Conservation (phyloP, 2,113 vertebrate species). For the Neopipo cinnamomea region DNA sequence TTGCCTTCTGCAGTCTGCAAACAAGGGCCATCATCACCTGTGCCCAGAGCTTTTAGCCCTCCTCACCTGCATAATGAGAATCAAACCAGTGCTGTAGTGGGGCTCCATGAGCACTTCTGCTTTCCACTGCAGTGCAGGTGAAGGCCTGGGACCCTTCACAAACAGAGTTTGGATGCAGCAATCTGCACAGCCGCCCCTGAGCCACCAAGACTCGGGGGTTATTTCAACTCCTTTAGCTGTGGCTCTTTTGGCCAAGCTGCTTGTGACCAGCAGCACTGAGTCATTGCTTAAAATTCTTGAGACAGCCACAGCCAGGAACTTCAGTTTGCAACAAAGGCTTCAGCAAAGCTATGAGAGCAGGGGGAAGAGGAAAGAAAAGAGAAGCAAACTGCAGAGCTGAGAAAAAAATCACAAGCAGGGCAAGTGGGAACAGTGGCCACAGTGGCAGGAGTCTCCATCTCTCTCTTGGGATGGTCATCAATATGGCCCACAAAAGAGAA, state of each 20-base stretch:
- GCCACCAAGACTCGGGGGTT: neutral
- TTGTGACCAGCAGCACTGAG: neutral
- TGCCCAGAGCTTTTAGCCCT: neutral
- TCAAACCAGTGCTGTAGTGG: neutral
- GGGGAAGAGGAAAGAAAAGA: neutral
- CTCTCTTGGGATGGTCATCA: neutral
- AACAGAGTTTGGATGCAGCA: neutral
- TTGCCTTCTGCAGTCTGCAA: neutral
- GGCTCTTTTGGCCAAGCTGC: neutral
- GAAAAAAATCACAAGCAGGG: neutral
- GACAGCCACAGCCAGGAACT: neutral
- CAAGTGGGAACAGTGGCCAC: neutral
- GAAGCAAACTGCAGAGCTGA: neutral
- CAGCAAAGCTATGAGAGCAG: neutral
- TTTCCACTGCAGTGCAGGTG: neutral
- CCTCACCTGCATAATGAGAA: neutral
- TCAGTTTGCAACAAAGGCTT: neutral
- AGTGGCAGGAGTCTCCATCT: neutral
- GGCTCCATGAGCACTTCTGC: neutral
- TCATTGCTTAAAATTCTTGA: neutral
- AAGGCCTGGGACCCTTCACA: neutral
- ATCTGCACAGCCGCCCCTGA: rapidly evolving
- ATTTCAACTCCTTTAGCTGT: neutral
- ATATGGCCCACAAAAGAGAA: neutral
- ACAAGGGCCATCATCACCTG: too few species aligned